Evolutionary conservation across 1,140 invertebrate species (phyloP), one percentile per base, ranked within the genome.

Genomic region (Apocrypta bakeri): DNA sequence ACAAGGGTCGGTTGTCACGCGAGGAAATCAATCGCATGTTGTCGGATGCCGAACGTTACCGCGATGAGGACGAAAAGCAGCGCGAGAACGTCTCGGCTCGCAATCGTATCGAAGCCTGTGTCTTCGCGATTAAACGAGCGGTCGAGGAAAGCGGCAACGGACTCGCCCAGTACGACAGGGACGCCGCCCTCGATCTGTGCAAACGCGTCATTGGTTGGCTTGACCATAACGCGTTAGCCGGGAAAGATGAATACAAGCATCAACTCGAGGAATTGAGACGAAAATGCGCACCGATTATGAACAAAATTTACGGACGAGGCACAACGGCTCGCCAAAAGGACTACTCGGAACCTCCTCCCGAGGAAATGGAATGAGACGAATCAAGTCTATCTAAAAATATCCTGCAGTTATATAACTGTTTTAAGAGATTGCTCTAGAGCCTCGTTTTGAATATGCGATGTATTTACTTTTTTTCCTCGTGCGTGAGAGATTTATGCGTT

Each of bases 11-110:
- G 27, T 92, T 99, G 2, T 96, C 95, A 29, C 97, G 98, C 88
- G 96, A 96, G 31, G 97, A 99, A 86, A 99, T 99, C 85, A 97
- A 98, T 86, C 93, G 95, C 40, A 99, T 99, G 98, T 93, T 99
- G 14, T 90, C 93, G n/a, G 96, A 96, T 42, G 95, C 96, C 11
- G 95, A 96, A 84, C 94, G 94, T 83, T 96, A 95, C 86, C 93
- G 92, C 72, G 91, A 91, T 8, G 93, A 94, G 86, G 93, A 94
- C 83, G 90, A 93, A 29, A 90, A 92, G 71, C 93, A 94, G 85
- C 89, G 91, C 21, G 92, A 94, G 56, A 92, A 94, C 42, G 93
- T 96, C 42, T 85, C 91, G 1, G 92, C 94, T 31, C 94, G 95
- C 85, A 96, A 96, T 87, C 90, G 93, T 74, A 89, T 96, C 11